Conservation (phyloP, 2,113 vertebrate species). For the Dipodomys ordii region DNA sequence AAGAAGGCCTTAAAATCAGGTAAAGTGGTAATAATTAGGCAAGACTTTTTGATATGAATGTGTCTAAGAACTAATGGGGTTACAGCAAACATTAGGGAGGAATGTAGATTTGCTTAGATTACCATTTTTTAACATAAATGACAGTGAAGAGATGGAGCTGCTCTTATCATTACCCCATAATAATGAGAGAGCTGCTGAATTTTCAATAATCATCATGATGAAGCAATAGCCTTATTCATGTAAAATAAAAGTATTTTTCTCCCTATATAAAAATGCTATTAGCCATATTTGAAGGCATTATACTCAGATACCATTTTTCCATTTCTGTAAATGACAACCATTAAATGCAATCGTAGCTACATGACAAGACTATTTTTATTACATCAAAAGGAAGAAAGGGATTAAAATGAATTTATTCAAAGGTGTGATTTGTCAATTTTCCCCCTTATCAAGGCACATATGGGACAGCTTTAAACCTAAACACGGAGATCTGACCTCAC, state of each 20-base stretch:
- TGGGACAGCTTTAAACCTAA: conserved; percentile 90
- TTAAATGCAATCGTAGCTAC: conserved; percentile 87
- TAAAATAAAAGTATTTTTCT: conserved; percentile 86
- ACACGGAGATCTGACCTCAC: conserved; percentile 90
- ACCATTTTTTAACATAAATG: conserved; percentile 79
- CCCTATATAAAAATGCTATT: conserved; percentile 86
- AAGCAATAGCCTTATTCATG: conserved; percentile 83
- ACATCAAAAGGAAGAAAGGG: conserved; percentile 88
- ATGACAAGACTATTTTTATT: conserved; percentile 91
- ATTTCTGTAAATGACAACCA: conserved; percentile 89
- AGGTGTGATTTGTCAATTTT: conserved; percentile 91
- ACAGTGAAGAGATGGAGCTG: conserved; percentile 72
- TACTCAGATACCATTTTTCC: conserved; percentile 87
- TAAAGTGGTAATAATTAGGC: conserved; percentile 76
- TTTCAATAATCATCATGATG: conserved; percentile 85
- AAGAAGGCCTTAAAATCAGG: conserved; percentile 58
- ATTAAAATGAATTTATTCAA: conserved; percentile 94
- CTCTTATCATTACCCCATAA: conserved; percentile 82
- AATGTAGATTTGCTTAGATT: conserved; percentile 74
- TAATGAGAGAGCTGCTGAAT: conserved; percentile 84
- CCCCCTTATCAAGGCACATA: conserved; percentile 83
- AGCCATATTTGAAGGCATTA: conserved; percentile 87
- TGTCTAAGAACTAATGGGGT: conserved; percentile 74
- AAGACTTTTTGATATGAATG: conserved; percentile 72
- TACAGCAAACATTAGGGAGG: conserved; percentile 75